Evolutionary conservation across 2,888 invertebrate species (phyloP), one percentile per base, ranked within the genome.

Genomic region (Himalopsyche tibetana): DNA sequence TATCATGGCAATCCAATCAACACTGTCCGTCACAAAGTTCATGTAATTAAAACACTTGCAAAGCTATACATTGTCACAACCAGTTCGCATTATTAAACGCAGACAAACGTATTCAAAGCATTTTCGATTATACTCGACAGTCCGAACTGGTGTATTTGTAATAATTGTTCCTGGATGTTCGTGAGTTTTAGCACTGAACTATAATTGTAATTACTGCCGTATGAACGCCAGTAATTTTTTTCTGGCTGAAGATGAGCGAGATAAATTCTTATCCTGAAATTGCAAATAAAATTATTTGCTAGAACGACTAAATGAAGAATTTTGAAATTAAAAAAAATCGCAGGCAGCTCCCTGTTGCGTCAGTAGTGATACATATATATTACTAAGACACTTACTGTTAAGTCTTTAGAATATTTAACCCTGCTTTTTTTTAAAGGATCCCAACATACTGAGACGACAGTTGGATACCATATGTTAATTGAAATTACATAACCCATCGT

Each of bases 61-160:
- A 63, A 63, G 28, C 63, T 28, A 63, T 63, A 63, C 19, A 19
- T 63, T 63, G 63, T 63, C 63, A 63, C 63, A 19, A 63, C 63
- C n/a, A 63, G 19, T 63, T 19, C 19, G 11, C 63, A 63, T 1
- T 63, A 63, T 63, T 28, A 5, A 63, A 5, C 63, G 6, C 63
- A 63, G 63, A 63, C 63, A 63, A 63, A 63, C 63, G 63, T 19
- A 63, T 63, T 63, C 63, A 63, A 63, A 63, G 63, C 63, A 63
- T 63, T 63, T 63, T 63, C 63, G 63, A 63, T 63, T 63, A 63
- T 19, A 63, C 63, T 63, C 63, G 63, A 63, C 19, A 63, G 63
- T 63, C 63, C 63, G 19, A 63, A 63, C 63, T 63, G 63, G 63
- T 63, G 56, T 56, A 63, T 63, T 19, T 63, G 63, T 63, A 63